phyloP scores from a whole-genome alignment of 2,797 vertebrate species.

The Australoheros facetus region DNA sequence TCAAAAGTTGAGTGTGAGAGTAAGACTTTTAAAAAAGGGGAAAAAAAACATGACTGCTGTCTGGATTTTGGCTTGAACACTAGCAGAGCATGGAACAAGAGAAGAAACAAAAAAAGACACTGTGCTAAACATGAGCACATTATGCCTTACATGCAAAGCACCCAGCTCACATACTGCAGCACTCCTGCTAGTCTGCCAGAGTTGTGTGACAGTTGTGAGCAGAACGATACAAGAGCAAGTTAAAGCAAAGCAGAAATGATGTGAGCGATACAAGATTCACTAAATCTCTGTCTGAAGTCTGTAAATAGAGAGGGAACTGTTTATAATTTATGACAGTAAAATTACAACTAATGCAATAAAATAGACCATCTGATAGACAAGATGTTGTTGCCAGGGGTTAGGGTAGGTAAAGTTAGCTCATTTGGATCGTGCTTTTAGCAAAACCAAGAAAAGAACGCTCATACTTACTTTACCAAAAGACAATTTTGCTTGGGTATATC shows the following conservation, averaged over 20 bases:
- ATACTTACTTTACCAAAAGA: neutral
- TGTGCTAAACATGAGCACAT: slow-evolving; percentile 4
- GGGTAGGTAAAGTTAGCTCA: neutral
- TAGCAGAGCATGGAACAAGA: slow-evolving; percentile 12
- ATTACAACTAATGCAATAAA: neutral
- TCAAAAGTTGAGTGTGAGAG: slow-evolving; percentile 7
- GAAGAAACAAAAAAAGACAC: slow-evolving; percentile 11
- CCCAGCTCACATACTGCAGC: neutral
- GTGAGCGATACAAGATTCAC: neutral
- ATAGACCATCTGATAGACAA: neutral
- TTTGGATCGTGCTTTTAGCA: neutral
- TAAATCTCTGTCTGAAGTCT: neutral
- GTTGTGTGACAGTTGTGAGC: slow-evolving; percentile 2
- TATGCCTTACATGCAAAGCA: slow-evolving; percentile 18
- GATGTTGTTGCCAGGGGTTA: neutral
- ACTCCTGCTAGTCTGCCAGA: neutral
- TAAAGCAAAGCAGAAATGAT: slow-evolving; percentile 10
- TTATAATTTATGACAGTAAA: neutral
- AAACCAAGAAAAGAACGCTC: neutral
- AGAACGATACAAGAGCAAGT: slow-evolving; percentile 1
- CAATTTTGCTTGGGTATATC: slow-evolving; percentile 8
- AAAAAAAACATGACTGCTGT: neutral
- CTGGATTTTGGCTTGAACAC: slow-evolving; percentile 29
- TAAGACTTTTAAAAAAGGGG: neutral
- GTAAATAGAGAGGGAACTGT: neutral